Conservation (phyloP, 2,888 invertebrate genomes). For the Tachystola acroxantha region DNA sequence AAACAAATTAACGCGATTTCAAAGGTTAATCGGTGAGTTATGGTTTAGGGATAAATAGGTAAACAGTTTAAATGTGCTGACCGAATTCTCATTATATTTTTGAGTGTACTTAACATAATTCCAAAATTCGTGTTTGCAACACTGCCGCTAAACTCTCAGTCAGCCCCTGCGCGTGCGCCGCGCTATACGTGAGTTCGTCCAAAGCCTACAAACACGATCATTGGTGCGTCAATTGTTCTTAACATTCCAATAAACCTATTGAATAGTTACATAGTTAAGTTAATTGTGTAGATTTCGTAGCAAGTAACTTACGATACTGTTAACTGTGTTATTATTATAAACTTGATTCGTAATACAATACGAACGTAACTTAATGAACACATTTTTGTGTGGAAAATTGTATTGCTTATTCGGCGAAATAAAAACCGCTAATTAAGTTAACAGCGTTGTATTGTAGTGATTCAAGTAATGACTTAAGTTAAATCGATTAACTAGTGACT, state of each 20-base stretch:
- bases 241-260: conserved; percentile 14
- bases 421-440: conserved; percentile 8
- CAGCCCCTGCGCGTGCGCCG: conserved; percentile 53
- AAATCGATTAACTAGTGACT: no score
- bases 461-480: conserved; percentile 1
- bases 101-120: no score
- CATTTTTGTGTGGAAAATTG: background rate
- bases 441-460: conserved; percentile 5
- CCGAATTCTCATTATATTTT: no score
- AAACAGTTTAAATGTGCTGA: no score
- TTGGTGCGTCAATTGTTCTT: conserved; percentile 46
- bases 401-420: conserved; percentile 6
- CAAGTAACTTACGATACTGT: conserved; percentile 1
- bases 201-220: conserved; percentile 31
- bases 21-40: no score
- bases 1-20: no score
- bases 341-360: background rate
- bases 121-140: no score
- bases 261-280: conserved; percentile 1
- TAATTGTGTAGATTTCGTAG: background rate
- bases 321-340: no score
- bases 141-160: no score
- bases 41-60: no score
- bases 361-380: background rate
- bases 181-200: conserved; percentile 45